Conservation (phyloP, 2,888 invertebrate species). For the Didymodactylos carnosus region DNA sequence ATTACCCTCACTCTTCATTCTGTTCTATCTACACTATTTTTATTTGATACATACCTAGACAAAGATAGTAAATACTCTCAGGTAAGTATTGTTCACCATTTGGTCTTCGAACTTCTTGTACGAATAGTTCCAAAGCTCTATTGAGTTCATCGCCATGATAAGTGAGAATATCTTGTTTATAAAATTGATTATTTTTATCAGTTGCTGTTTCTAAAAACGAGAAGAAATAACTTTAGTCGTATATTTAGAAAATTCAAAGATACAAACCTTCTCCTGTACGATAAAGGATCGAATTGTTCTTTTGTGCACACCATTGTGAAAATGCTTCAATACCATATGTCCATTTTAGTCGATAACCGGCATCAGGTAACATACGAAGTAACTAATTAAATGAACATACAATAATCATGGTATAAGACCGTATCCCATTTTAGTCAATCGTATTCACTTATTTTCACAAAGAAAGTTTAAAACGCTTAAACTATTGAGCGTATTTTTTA, state of each 20-base stretch:
- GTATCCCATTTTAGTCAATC: too few relatives aligned
- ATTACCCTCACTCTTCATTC: too few relatives aligned
- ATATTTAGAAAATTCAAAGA: background rate
- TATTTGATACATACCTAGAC: constrained; percentile 38
- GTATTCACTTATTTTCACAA: too few relatives aligned
- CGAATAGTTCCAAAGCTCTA: constrained; percentile 63
- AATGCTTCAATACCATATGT: background rate
- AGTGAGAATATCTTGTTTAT: background rate
- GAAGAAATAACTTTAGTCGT: too few relatives aligned
- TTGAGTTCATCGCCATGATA: constrained; percentile 50
- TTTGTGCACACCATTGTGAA: background rate
- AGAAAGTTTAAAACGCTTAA: too few relatives aligned
- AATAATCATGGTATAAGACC: too few relatives aligned
- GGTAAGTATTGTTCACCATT: constrained; percentile 77
- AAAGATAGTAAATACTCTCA: constrained; percentile 79
- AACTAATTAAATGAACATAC: too few relatives aligned
- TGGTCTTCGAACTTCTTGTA: constrained; percentile 67
- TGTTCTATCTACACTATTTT: too few relatives aligned
- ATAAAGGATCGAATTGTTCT: background rate
- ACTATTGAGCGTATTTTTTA: too few relatives aligned
- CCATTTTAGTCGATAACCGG: background rate
- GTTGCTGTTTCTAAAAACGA: background rate
- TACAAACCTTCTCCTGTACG: background rate
- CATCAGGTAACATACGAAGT: background rate
- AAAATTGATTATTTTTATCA: background rate